Base-by-base conservation (phyloP, 2,888 invertebrate genomes). In the Chloromyia formosa region DNA sequence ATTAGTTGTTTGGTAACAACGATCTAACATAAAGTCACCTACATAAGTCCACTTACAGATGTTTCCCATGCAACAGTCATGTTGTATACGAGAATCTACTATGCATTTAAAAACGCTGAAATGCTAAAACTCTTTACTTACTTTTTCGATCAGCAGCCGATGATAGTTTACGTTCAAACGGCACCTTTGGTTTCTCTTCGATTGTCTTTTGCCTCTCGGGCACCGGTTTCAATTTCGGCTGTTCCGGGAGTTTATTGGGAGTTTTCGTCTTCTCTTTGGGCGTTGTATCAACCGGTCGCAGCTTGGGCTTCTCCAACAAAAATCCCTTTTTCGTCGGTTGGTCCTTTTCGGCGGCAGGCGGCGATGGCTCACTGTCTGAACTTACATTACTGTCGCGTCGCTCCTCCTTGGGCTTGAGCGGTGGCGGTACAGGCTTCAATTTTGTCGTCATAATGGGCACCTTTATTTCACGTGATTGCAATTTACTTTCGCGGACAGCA, bases 131-230 rank as follows among this genome's bases (percentile, higher is more conserved):
- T 35, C 3, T 35, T 35, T 35, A 71, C 72, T 72, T 72, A 72
- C 72, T 60, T 42, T 60, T 16, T 5, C 58, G 35, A 40, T 74
- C 64, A 27, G 73, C 73, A 58, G n/a, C 53, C 27, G 64, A 42
- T 61, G 74, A 69, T n/a, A 61, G 22, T 53, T 62, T 71, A 20
- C 61, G 79, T 76, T 84, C 83, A 60, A 82, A 81, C 80, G 83
- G 82, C 53, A 83, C 82, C 79, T 84, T 84, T 56, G 83, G 78
- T 14, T 78, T 66, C 75, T 85, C 85, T 77, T 85, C 85, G 64
- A 85, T 79, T 80, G 83, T 84, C 77, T 84, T 81, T 77, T 84
- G 82, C 80, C 84, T 85, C 79, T 83, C 84, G 71, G 85, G 81
- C 35, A 81, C 83, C 20, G 85, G 85, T 1, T 84, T 81, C 53